Evolutionary conservation across 2,797 vertebrate genomes (phyloP).

Genomic region (Tauraco hartlaubi): DNA sequence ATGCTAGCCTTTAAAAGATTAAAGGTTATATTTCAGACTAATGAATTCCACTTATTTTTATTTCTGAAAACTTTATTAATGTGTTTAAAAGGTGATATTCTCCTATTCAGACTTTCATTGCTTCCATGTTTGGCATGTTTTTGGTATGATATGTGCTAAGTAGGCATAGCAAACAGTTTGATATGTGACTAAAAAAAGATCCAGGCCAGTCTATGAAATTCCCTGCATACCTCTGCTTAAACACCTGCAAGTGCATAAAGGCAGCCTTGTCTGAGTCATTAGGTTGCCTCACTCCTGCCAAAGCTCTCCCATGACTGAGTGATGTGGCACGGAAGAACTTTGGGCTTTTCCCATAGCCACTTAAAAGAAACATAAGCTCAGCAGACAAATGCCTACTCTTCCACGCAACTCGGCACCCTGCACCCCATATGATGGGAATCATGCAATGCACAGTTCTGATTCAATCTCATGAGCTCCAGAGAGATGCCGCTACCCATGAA

Average conservation of each 20-base stretch:
- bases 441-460: background rate
- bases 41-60: slow-evolving; percentile 14
- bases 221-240: background rate
- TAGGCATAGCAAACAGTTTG: background rate
- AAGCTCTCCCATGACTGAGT: background rate
- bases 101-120: background rate
- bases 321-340: background rate
- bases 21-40: background rate
- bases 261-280: background rate
- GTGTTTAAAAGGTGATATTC: background rate
- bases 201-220: background rate
- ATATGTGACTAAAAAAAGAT: background rate
- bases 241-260: slow-evolving; percentile 22
- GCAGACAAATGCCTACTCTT: background rate
- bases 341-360: background rate
- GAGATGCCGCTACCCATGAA: background rate
- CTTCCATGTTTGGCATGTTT: background rate
- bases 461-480: background rate
- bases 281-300: background rate
- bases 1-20: slow-evolving; percentile 12
- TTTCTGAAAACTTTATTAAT: slow-evolving; percentile 6
- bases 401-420: background rate
- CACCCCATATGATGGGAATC: background rate
- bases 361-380: background rate
- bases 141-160: background rate